Percentiles rank a stretch among this genome's conserved stretches.
These are phyloP conservation scores for Brachypodius melanocephalos DNA, from an alignment of 2,113 vertebrate species.

Conservation along the genomic window DNA sequence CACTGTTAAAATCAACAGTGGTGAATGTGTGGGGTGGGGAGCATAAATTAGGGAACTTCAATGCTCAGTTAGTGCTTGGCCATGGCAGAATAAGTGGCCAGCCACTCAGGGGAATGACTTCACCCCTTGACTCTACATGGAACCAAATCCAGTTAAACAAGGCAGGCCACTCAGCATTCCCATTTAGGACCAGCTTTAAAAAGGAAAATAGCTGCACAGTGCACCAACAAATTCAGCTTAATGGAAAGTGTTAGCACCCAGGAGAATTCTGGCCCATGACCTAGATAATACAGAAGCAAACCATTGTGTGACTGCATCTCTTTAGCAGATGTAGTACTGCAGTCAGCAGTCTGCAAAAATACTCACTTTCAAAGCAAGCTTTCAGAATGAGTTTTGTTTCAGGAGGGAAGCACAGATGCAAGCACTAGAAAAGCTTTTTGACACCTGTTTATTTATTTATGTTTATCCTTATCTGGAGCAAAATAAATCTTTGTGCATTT, in stretches of 20 bases:
- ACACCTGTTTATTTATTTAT: neutral
- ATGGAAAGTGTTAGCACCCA: slow-evolving; percentile 10
- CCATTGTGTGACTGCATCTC: neutral
- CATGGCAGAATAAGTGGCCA: neutral
- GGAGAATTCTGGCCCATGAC: slow-evolving; percentile 23
- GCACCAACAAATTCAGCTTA: neutral
- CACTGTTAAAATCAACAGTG: neutral
- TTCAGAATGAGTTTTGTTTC: slow-evolving; percentile 39
- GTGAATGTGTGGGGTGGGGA: neutral
- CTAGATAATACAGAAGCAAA: slow-evolving; percentile 5
- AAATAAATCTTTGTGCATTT: neutral
- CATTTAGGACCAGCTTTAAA: slow-evolving; percentile 33
- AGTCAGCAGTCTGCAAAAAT: slow-evolving; percentile 45
- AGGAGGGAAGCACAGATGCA: neutral
- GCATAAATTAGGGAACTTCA: neutral
- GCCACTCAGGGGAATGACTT: neutral
- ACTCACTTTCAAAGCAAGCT: slow-evolving; percentile 54
- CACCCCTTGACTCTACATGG: neutral
- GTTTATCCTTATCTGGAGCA: neutral
- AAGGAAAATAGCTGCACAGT: slow-evolving; percentile 23
- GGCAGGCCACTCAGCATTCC: neutral
- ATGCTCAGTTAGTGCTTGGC: neutral
- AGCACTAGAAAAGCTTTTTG: slow-evolving; percentile 16
- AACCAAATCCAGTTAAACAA: neutral
- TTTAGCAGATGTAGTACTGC: neutral